Evolutionary conservation across 2,888 invertebrate genomes (phyloP).

Genomic region (Cloeon dipterum): DNA sequence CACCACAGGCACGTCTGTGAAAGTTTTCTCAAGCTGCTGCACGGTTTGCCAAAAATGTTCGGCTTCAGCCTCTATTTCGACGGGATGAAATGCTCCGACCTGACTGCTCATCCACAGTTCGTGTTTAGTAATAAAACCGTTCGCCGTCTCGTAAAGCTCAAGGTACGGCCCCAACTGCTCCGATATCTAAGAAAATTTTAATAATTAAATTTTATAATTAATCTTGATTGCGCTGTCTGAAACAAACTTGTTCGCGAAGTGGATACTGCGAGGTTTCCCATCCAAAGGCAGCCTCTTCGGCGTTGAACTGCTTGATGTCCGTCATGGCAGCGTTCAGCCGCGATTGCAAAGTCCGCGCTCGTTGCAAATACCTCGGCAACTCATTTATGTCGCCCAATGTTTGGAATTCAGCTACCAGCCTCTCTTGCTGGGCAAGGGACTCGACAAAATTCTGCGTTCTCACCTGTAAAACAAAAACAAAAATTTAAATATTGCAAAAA

Average conservation of each 20-base stretch:
- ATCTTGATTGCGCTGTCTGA: slow-evolving; percentile 10
- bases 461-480: slow-evolving; percentile 13
- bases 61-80: slow-evolving; percentile 63
- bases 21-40: slow-evolving; percentile 70
- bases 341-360: slow-evolving; percentile 53
- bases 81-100: slow-evolving; percentile 69
- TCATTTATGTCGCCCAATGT: slow-evolving; percentile 71
- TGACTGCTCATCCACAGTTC: slow-evolving; percentile 65
- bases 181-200: slow-evolving; percentile 17
- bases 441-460: slow-evolving; percentile 62
- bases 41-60: slow-evolving; percentile 47
- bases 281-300: slow-evolving; percentile 70
- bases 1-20: slow-evolving; percentile 51
- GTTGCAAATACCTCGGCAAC: slow-evolving; percentile 56
- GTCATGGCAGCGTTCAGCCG: slow-evolving; percentile 48
- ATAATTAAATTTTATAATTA: not conserved
- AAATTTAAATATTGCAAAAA: not conserved
- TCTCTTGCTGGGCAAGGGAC: slow-evolving; percentile 54
- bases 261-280: slow-evolving; percentile 81
- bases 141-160: slow-evolving; percentile 69
- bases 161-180: slow-evolving; percentile 69
- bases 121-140: slow-evolving; percentile 62
- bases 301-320: slow-evolving; percentile 70
- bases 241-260: slow-evolving; percentile 35
- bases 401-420: slow-evolving; percentile 64